Base-by-base conservation (phyloP, 2,888 invertebrate genomes). In the Coelopa pilipes region DNA sequence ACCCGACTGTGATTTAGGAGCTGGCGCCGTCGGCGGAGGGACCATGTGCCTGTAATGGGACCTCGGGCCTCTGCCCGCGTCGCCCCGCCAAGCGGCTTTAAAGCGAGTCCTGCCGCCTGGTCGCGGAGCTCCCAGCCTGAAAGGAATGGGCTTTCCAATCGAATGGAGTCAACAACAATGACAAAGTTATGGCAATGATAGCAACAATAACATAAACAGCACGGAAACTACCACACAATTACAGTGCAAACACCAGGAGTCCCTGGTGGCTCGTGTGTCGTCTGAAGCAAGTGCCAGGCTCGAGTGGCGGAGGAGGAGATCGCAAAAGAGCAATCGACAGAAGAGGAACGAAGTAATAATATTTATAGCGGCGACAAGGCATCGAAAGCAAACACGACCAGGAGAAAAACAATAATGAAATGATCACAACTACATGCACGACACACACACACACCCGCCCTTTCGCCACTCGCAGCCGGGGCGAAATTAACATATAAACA, bases 1-100 rank as follows among this genome's bases (percentile, higher is more conserved):
- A 17, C 13, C 15, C 19, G 24, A 21, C 12, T 66, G 47, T 70
- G 60, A 70, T 60, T 62, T 60, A 70, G 24, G 62, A 49, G 47
- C 24, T 55, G n/a, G n/a, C 5, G 5, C 19, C 7, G 21, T 11
- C 15, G 24, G 0, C 24, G 21, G 15, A 60, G 49, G 66, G 50
- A 66, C 49, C 66, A 66, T 66, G n/a, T 66, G 66, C 21, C 50
- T 47, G 13, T 21, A 49, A 66, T 19, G 19, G 21, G 19, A 4
- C 34, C 34, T 34, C 7, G 2, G 34, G 34, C 34, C 7, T 7
- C 34, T 34, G 4, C 34, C 12, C 3, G 17, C 21, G 12, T 59
- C 24, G 17, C 4, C 57, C 9, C 13, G 10, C 11, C 57, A 21
- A 1, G 3, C 19, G 57, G 19, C 24, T 21, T 21, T 21, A 21